These are phyloP conservation scores for Tiphia femorata DNA, from an alignment of 2,888 invertebrate genomes.

Conservation along the genomic window DNA sequence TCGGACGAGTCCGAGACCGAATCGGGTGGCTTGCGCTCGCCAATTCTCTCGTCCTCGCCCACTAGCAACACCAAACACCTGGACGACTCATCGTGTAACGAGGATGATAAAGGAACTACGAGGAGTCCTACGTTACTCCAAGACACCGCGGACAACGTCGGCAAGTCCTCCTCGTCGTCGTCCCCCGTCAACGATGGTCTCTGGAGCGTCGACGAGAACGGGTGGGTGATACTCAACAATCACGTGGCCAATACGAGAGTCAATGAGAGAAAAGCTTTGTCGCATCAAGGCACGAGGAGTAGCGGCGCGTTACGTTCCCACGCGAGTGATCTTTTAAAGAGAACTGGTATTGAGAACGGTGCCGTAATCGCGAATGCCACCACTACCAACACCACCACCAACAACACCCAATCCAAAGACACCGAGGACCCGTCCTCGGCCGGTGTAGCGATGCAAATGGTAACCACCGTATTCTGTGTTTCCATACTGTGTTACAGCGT, in stretches of 20 bases:
- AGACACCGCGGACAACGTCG: background rate
- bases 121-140: no score
- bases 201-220: constrained; percentile 48
- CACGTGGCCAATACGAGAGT: background rate
- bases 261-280: background rate
- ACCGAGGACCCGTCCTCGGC: constrained; percentile 44
- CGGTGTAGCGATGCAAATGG: constrained; percentile 66
- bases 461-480: constrained; percentile 68
- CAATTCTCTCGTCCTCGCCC: no score
- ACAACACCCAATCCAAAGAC: constrained; percentile 52
- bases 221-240: constrained; percentile 41
- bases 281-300: constrained; percentile 21
- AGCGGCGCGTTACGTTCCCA: constrained; percentile 44
- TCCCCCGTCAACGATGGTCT: background rate
- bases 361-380: constrained; percentile 47
- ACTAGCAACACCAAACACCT: no score
- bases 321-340: constrained; percentile 43
- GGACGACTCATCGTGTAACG: no score
- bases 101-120: background rate
- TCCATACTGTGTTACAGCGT: constrained; percentile 68
- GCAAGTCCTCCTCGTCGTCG: background rate
- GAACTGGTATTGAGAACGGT: constrained; percentile 48
- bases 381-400: no score
- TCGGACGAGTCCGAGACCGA: constrained; percentile 55
- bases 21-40: constrained; percentile 33